Percentiles rank a stretch among this genome's conserved stretches.
Evolutionary conservation across 1,140 invertebrate genomes (phyloP).

Genomic region (Euglossa dilemma): DNA sequence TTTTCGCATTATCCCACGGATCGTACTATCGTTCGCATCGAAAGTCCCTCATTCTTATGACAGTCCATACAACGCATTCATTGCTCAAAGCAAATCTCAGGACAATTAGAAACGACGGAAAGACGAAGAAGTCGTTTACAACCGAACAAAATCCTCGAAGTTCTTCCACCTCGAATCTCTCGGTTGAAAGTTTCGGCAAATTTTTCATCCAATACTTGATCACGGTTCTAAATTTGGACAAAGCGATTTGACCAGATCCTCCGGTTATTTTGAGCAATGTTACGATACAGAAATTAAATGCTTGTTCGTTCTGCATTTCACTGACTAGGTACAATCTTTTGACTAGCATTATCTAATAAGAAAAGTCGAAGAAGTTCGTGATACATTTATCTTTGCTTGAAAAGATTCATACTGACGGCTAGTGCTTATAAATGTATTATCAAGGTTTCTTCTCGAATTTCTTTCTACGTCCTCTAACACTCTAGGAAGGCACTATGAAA

Average conservation of each 20-base stretch:
- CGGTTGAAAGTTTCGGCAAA: not conserved
- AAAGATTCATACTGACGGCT: not conserved
- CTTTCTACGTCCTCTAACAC: not conserved
- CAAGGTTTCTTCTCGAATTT: not conserved
- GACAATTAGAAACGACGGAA: not conserved
- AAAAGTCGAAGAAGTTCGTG: not conserved
- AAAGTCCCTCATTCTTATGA: not conserved
- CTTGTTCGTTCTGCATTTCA: conserved; percentile 38
- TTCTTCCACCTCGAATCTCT: not conserved
- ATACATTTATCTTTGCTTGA: not conserved
- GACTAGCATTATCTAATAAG: conserved; percentile 33
- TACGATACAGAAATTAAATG: conserved; percentile 4
- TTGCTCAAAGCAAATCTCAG: not conserved
- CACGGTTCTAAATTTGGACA: not conserved
- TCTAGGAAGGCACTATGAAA: conserved; percentile 35
- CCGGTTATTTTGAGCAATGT: not conserved
- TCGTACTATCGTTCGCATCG: conserved; percentile 19
- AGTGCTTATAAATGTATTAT: conserved; percentile 1
- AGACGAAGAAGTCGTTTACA: not conserved
- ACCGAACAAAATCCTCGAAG: not conserved
- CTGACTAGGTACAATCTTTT: conserved; percentile 26
- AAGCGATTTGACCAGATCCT: not conserved
- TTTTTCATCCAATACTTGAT: too few relatives aligned
- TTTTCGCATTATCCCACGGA: conserved; percentile 10
- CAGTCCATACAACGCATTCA: conserved; percentile 4